Evolutionary conservation across 2,888 invertebrate species (phyloP), one percentile per base, ranked within the genome.

Genomic region (Lasioglossum morio): DNA sequence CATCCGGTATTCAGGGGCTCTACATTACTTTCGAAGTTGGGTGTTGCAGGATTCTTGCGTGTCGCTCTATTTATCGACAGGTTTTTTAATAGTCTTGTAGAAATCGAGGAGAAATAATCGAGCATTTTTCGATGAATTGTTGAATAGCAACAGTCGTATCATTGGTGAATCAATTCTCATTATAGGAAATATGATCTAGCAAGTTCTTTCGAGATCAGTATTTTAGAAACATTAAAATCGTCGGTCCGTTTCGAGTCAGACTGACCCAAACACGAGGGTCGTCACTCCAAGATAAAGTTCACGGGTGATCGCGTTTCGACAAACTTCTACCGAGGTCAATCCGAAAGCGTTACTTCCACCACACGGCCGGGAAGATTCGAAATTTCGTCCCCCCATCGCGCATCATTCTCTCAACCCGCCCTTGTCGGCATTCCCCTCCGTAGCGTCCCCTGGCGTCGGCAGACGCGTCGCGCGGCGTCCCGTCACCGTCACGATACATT

Each of bases 401-500:
- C 66, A 76, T 86, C 85, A 78, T 79, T 82, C 83, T 76, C 43
- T 66, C 23, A 60, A 63, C 69, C 72, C 57, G 77, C 69, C 72
- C 85, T 82, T 74, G 81, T 69, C 80, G 53, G 66, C 69, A 37
- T 82, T 79, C 86, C 90, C 87, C 81, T 80, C 34, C 37, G 70
- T 34, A 72, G 76, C 53, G 63, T 63, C 63, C 63, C 63, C 63
- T 63, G 34, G 16, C 63, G 63, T 30, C 63, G 27, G 63, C 63
- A 63, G 63, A 63, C 30, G 63, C 63, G 63, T 63, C 34, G 75
- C 79, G 80, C 73, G 69, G 80, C 80, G 69, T 72, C 57, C 74
- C 66, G 79, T 40, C 79, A 82, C 82, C 80, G 77, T 86, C 72
- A 72, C 72, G 84, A 82, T 80, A 81, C 83, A 77, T 86, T 80